Evolutionary conservation across 23 tunicate species (phyloP), one percentile per base, ranked within the genome.

Genomic region (Corella eumyota): DNA sequence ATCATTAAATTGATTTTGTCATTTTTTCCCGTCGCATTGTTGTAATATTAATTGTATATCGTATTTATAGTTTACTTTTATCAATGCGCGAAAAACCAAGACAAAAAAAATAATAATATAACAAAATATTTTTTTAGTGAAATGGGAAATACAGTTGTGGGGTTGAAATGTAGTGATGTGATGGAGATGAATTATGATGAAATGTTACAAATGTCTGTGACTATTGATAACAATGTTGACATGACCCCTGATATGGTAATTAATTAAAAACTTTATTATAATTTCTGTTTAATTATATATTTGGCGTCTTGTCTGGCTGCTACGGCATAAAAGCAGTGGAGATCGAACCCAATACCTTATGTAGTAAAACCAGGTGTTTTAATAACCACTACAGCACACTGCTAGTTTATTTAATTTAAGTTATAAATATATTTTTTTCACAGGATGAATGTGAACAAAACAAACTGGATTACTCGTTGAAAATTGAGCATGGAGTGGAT

Each of bases 221-320:
- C 77, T 2, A 66, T 86, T 5, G 60, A 59, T 50, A 45, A 59
- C 36, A 38, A 32, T 11, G 78, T 64, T 25, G 70, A 73, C 28
- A 78, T 86, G 71, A n/a, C 76, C 24, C 68, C 77, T 6, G 95
- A 86, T 51, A 70, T 86, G 95, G 95, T 86, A 66, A 62, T 23
- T 5, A 11, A 40, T 9, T 9, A 9, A 40, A 40, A 40, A 40
- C 48, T 9, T 40, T 40, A n/a, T n/a, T n/a, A n/a, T n/a, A n/a
- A n/a, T n/a, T n/a, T n/a, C n/a, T n/a, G n/a, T n/a, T n/a, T n/a
- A n/a, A n/a, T n/a, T n/a, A n/a, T n/a, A n/a, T n/a, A n/a, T n/a
- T n/a, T n/a, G n/a, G n/a, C n/a, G n/a, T n/a, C n/a, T 45, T n/a
- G 35, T 68, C 60, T 22, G 63, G 74, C 50, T 50, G 24, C 5